These are phyloP conservation scores for Esperia sulphurella DNA, from an alignment of 2,888 invertebrate species.

Conservation along the genomic window DNA sequence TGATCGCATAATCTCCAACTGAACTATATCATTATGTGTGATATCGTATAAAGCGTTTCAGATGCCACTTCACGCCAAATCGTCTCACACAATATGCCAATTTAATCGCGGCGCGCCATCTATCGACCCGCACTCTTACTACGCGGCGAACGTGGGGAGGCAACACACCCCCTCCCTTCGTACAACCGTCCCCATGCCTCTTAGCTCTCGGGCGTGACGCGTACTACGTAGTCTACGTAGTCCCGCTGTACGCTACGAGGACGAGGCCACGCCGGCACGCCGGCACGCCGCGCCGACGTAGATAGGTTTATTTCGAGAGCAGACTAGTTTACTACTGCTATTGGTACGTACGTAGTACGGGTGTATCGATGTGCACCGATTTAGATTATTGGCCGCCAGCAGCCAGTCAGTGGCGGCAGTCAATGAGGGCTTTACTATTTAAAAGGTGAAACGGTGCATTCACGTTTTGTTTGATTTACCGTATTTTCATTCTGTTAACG, in stretches of 20 bases:
- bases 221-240: neutral
- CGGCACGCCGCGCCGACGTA: conserved; percentile 33
- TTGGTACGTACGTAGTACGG: conserved; percentile 10
- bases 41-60: conserved; percentile 31
- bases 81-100: conserved; percentile 57
- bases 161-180: neutral
- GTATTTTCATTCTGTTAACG: neutral
- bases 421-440: conserved; percentile 16
- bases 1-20: conserved; percentile 3
- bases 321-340: conserved; percentile 39
- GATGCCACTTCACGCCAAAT: conserved; percentile 41
- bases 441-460: conserved; percentile 2
- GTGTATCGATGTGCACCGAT: conserved; percentile 41
- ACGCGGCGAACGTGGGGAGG: conserved; percentile 13
- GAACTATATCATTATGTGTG: conserved; percentile 23
- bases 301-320: conserved; percentile 46
- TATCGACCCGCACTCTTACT: conserved; percentile 43
- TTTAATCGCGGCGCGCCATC: conserved; percentile 62
- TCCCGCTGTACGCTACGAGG: neutral
- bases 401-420: conserved; percentile 21
- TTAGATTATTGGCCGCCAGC: conserved; percentile 37
- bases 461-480: neutral
- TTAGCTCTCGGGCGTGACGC: conserved; percentile 23
- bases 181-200: conserved; percentile 18
- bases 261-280: conserved; percentile 51